phyloP scores from a whole-genome alignment of 1,140 invertebrate genomes.

The Laupala kohalensis region DNA sequence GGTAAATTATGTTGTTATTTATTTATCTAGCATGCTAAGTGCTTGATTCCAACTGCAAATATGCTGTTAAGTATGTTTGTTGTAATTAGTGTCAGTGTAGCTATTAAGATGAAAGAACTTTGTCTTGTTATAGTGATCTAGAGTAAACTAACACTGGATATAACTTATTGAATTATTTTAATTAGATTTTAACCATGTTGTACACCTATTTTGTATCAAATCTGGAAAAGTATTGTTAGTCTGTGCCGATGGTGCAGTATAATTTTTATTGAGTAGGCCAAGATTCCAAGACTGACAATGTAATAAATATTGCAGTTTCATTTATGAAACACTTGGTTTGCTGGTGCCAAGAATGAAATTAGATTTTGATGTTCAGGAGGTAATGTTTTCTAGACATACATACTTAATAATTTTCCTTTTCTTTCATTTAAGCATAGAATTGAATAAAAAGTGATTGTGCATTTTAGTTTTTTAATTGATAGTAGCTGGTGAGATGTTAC shows the following conservation, averaged over 20 bases:
- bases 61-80: not conserved
- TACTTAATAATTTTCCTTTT: not conserved
- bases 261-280: not conserved
- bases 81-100: not conserved
- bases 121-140: not conserved
- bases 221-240: not conserved
- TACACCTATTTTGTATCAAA: not conserved
- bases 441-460: no score
- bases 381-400: not conserved
- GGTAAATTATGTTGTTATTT: not conserved
- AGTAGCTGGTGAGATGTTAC: no score
- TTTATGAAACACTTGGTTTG: not conserved
- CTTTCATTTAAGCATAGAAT: not conserved
- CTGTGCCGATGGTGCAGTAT: not conserved
- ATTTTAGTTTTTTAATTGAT: no score
- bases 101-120: not conserved
- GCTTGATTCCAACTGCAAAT: not conserved
- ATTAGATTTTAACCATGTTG: constrained; percentile 1
- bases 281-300: not conserved
- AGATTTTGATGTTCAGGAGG: not conserved
- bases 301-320: not conserved
- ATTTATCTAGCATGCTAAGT: not conserved
- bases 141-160: not conserved
- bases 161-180: constrained; percentile 1
- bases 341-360: not conserved